Conservation (phyloP, 2,888 invertebrate species). For the Erebia palarica region DNA sequence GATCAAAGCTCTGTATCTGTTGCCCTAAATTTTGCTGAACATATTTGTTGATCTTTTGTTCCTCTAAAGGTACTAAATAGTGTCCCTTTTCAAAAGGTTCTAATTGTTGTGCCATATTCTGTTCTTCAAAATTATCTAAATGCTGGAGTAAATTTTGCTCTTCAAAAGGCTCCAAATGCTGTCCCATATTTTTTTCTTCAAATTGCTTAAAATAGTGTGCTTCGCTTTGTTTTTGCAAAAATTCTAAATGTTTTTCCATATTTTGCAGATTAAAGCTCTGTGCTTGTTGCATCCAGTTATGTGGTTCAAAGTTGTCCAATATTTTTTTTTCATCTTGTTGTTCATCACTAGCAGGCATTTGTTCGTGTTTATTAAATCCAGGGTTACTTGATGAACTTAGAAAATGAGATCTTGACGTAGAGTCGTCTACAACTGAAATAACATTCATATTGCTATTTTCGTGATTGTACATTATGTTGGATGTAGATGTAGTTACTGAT, state of each 20-base stretch:
- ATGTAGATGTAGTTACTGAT: slow-evolving; percentile 4
- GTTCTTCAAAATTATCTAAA: slow-evolving; percentile 31
- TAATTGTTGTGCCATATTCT: slow-evolving; percentile 13
- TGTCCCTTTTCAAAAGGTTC: slow-evolving; percentile 21
- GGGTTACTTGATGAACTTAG: neutral
- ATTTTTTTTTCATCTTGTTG: slow-evolving; percentile 30
- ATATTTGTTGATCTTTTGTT: slow-evolving; percentile 41
- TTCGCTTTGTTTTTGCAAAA: slow-evolving; percentile 36
- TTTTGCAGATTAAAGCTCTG: slow-evolving; percentile 33
- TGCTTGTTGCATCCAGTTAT: slow-evolving; percentile 35
- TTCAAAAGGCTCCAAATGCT: slow-evolving; percentile 41
- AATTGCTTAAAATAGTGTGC: slow-evolving; percentile 32
- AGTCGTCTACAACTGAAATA: neutral
- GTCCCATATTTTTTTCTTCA: slow-evolving; percentile 34
- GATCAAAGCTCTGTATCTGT: neutral
- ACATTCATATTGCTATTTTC: neutral
- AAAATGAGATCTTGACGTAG: neutral
- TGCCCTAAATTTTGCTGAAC: slow-evolving; percentile 17
- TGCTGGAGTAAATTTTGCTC: slow-evolving; percentile 21
- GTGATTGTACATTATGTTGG: neutral
- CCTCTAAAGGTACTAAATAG: slow-evolving; percentile 39
- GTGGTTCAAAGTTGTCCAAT: slow-evolving; percentile 41
- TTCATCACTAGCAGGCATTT: neutral
- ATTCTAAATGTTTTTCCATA: slow-evolving; percentile 18
- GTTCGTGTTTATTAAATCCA: neutral